Evolutionary conservation across 1,140 invertebrate species (phyloP).

Genomic region (Sminthurinus signatus): DNA sequence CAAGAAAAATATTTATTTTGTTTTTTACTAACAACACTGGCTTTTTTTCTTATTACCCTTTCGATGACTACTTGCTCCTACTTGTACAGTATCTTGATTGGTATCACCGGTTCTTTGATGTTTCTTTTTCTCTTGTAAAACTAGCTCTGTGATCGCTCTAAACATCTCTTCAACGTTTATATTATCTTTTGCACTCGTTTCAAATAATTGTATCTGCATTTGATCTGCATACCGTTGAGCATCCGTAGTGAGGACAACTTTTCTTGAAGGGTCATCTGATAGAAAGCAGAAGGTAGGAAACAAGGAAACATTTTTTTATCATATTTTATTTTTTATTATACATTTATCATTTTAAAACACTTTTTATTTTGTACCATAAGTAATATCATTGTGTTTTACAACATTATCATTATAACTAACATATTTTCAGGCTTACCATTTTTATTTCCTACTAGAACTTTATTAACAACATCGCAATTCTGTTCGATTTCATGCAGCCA

Average conservation of each 20-base stretch:
- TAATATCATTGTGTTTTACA: no score
- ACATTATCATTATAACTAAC: no score
- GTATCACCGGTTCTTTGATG: constrained; percentile 56
- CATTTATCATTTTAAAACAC: no score
- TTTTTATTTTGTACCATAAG: no score
- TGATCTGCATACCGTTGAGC: constrained; percentile 93
- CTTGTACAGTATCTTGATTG: constrained; percentile 40
- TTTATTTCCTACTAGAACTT: constrained; percentile 96
- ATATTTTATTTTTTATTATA: no score
- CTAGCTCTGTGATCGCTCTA: constrained; percentile 63
- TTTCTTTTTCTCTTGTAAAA: constrained; percentile 61
- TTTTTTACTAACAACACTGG: constrained; percentile 43
- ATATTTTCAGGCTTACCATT: no score
- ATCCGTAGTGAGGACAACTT: constrained; percentile 95
- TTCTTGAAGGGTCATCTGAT: constrained; percentile 90
- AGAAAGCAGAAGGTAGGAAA: no score
- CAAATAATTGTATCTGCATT: constrained; percentile 94
- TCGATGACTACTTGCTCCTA: constrained; percentile 32
- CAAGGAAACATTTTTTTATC: no score
- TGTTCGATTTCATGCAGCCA: constrained; percentile 98
- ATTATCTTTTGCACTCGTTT: constrained; percentile 98
- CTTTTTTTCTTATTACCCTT: constrained; percentile 38
- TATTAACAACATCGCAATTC: constrained; percentile 99
- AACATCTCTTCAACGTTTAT: constrained; percentile 95
- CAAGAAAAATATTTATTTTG: neutral